Evolutionary conservation across 2,797 vertebrate genomes (phyloP).

Genomic region (Nyctalus aviator): DNA sequence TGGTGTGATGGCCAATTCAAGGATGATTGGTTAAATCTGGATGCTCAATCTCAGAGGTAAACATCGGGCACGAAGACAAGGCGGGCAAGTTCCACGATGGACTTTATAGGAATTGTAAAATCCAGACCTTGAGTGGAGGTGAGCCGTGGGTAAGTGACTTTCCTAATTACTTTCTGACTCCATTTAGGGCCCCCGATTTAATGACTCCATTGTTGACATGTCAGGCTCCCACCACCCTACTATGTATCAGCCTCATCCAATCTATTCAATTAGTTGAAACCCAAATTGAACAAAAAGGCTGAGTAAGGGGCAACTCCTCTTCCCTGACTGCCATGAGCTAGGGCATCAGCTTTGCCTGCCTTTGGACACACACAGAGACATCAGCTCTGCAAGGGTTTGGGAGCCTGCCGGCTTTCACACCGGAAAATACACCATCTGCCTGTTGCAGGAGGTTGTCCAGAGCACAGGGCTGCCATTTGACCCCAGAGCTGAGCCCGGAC

Average conservation of each 20-base stretch:
- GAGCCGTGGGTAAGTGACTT: background rate
- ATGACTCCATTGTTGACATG: background rate
- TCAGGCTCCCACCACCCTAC: background rate
- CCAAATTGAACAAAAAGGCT: background rate
- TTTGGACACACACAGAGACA: background rate
- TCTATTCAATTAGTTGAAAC: background rate
- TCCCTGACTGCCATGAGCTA: background rate
- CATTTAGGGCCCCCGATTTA: background rate
- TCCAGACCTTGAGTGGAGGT: background rate
- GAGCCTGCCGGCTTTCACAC: background rate
- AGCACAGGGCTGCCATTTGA: background rate
- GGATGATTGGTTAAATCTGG: too few relatives aligned
- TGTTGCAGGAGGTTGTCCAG: background rate
- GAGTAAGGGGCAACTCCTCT: background rate
- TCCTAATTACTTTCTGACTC: background rate
- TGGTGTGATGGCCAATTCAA: background rate
- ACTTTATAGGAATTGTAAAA: background rate
- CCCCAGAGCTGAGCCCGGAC: background rate
- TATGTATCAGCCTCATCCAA: background rate
- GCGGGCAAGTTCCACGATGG: fast-evolving
- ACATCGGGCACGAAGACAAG: background rate
- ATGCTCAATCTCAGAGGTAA: background rate
- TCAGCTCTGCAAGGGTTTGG: background rate
- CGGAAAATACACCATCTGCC: background rate
- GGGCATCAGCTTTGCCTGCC: background rate